Percentiles rank a stretch among this genome's conserved stretches.
Evolutionary conservation across 2,797 vertebrate genomes (phyloP).

Genomic region (Thunnus albacares): DNA sequence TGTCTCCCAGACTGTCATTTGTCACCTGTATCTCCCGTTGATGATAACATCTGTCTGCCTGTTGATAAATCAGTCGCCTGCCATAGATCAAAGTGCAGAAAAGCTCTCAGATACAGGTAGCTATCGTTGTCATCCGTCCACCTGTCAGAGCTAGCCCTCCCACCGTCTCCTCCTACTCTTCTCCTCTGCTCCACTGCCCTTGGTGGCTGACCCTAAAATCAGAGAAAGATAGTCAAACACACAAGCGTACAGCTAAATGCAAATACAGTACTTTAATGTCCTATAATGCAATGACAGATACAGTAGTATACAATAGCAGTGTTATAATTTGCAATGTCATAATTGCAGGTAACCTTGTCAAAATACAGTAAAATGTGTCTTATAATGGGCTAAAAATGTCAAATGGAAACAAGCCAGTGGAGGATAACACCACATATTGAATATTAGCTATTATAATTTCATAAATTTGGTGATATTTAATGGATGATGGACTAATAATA

Average conservation of each 20-base stretch:
- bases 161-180: conserved; percentile 32
- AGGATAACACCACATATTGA: not conserved
- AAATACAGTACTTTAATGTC: not conserved
- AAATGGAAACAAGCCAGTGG: not conserved
- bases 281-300: not conserved
- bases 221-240: not conserved
- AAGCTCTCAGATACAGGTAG: conserved; percentile 50
- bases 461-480: not conserved
- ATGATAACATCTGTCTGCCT: conserved; percentile 67
- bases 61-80: conserved; percentile 65
- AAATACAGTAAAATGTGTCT: conserved; percentile 10
- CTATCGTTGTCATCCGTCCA: conserved; percentile 56
- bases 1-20: conserved; percentile 47
- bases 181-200: conserved; percentile 53
- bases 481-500: not conserved
- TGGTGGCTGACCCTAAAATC: conserved; percentile 42
- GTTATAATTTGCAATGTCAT: not conserved
- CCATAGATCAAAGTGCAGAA: conserved; percentile 64
- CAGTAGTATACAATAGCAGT: not conserved
- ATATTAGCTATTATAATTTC: conserved; percentile 20
- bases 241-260: conserved; percentile 16
- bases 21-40: conserved; percentile 59
- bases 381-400: conserved; percentile 38
- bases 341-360: conserved; percentile 19
- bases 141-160: conserved; percentile 59